A percentile compares a stretch with the other conserved stretches of the same genome.
phyloP scores from a whole-genome alignment of 1,140 invertebrate species.

The Cataglyphis hispanica region DNA sequence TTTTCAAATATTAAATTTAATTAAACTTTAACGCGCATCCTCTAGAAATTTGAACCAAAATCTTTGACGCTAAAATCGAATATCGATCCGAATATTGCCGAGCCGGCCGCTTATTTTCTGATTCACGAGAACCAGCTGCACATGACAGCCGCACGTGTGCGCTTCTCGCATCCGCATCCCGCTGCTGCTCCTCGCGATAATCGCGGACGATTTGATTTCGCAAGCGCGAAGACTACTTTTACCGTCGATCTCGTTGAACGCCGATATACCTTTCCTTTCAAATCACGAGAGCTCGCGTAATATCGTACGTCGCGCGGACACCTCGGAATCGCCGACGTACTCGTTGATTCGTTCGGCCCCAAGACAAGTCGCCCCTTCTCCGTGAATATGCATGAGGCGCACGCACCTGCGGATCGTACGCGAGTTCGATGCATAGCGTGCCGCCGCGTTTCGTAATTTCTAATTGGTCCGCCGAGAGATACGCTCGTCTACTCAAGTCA shows the following conservation, averaged over 20 bases:
- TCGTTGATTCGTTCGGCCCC: conserved; percentile 4
- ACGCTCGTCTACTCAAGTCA: conserved; percentile 7
- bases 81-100: not conserved
- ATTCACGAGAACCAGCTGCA: not conserved
- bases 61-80: not conserved
- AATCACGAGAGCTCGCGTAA: conserved; percentile 75
- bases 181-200: conserved; percentile 37
- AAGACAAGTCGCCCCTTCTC: not conserved
- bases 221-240: conserved; percentile 72
- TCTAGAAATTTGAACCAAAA: not conserved
- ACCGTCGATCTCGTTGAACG: conserved; percentile 29
- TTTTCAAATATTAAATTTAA: not conserved
- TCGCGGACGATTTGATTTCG: conserved; percentile 68
- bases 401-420: conserved; percentile 24
- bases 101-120: conserved; percentile 1
- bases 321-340: conserved; percentile 51
- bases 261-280: conserved; percentile 68
- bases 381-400: conserved; percentile 69
- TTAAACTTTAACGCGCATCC: not conserved
- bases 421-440: conserved; percentile 7
- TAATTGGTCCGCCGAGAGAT: conserved; percentile 52
- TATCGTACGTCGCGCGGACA: conserved; percentile 62
- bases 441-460: conserved; percentile 58
- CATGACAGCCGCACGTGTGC: not conserved
- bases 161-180: conserved; percentile 64